phyloP scores from a whole-genome alignment of 2,888 invertebrate genomes.

The Eupithecia centaureata region DNA sequence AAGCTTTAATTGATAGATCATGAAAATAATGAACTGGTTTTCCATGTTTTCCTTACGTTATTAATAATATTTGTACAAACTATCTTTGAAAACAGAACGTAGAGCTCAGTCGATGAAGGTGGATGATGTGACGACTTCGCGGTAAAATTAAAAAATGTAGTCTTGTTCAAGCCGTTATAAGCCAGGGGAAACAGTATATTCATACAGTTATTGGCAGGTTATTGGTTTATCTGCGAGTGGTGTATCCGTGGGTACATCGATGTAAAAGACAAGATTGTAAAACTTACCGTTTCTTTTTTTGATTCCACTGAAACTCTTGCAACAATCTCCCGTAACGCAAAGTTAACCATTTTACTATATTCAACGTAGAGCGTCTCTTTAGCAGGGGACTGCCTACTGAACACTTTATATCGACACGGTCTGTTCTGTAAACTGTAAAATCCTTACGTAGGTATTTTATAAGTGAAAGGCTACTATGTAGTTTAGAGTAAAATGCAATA shows the following conservation, averaged over 20 bases:
- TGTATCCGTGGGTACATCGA: neutral
- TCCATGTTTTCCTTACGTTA: neutral
- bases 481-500: neutral
- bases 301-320: conserved; percentile 68
- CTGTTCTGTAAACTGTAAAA: neutral
- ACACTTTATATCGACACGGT: neutral
- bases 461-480: neutral
- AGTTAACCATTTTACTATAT: conserved; percentile 66
- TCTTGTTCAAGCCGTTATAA: neutral
- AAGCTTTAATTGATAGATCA: neutral
- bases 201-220: too few species aligned
- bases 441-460: neutral
- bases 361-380: neutral
- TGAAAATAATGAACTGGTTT: neutral
- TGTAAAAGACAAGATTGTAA: neutral
- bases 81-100: neutral
- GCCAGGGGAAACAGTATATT: neutral
- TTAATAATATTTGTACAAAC: neutral
- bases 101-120: neutral
- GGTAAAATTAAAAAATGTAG: conserved; percentile 3
- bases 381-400: neutral
- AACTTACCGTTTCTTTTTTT: conserved; percentile 70
- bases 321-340: conserved; percentile 73
- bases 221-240: neutral
- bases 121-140: neutral